Evolutionary conservation across 2,113 vertebrate species (phyloP).

Genomic region (Colinus virginianus): DNA sequence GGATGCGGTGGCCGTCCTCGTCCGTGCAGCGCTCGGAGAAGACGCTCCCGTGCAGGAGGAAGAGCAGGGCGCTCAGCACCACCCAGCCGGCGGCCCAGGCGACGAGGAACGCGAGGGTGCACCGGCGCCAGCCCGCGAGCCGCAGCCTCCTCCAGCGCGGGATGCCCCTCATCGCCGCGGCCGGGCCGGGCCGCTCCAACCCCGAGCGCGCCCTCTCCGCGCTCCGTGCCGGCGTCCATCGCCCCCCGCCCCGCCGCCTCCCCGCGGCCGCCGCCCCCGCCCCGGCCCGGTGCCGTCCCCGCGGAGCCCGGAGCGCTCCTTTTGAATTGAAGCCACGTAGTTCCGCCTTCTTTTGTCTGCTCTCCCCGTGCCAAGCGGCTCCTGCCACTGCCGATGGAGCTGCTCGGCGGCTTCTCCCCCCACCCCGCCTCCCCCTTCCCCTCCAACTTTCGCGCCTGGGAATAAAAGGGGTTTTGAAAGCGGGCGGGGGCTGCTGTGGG

Average conservation of each 20-base stretch:
- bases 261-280: neutral
- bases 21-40: slow-evolving; percentile 92
- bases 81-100: slow-evolving; percentile 89
- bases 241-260: neutral
- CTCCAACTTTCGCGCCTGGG: neutral
- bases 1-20: slow-evolving; percentile 87
- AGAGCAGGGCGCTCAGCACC: slow-evolving; percentile 82
- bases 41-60: slow-evolving; percentile 85
- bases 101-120: slow-evolving; percentile 80
- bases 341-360: slow-evolving; percentile 58
- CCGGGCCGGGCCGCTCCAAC: too few relatives aligned
- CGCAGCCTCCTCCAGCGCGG: slow-evolving; percentile 75
- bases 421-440: neutral
- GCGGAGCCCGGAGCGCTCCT: neutral
- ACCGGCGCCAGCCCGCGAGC: slow-evolving; percentile 76
- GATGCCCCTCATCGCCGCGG: slow-evolving; percentile 46
- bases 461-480: slow-evolving; percentile 7
- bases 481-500: neutral
- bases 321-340: slow-evolving; percentile 56
- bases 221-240: too few relatives aligned
- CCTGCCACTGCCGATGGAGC: neutral
- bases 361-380: neutral
- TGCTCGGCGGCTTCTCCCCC: neutral
- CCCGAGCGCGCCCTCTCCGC: too few relatives aligned
- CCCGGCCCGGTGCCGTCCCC: neutral